Conservation (phyloP, 2,888 invertebrate genomes). For the Cancer borealis region DNA sequence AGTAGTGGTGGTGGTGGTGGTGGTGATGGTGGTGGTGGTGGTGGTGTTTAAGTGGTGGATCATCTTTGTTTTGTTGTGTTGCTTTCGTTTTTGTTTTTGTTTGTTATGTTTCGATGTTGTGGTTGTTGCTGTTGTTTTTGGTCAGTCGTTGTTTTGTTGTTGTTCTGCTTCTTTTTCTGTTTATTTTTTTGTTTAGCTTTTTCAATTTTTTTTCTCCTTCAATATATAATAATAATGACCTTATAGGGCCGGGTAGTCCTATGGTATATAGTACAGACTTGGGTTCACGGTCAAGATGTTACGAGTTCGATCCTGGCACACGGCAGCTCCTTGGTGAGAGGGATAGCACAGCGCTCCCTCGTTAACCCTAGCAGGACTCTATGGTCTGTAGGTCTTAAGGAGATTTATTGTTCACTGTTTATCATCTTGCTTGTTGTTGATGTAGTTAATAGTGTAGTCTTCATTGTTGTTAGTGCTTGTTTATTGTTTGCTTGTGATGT, state of each 20-base stretch:
- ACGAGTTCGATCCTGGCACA: too few relatives aligned
- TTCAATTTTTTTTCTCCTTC: not conserved
- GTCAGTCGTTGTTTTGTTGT: not conserved
- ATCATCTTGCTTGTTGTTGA: not conserved
- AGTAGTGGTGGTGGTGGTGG: not conserved
- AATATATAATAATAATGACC: not conserved
- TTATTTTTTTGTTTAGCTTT: not conserved
- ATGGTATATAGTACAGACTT: too few relatives aligned
- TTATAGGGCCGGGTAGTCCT: too few relatives aligned
- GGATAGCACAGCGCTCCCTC: too few relatives aligned
- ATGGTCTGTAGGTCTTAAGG: too few relatives aligned
- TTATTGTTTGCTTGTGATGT: not conserved
- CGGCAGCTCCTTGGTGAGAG: too few relatives aligned
- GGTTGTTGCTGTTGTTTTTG: not conserved
- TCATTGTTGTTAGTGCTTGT: not conserved
- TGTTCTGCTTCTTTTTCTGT: not conserved
- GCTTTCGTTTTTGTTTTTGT: not conserved
- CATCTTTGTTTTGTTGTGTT: slow-evolving; percentile 9
- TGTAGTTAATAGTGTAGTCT: not conserved
- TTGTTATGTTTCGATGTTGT: too few relatives aligned
- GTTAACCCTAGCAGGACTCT: too few relatives aligned
- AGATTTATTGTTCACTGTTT: not conserved
- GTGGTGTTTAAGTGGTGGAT: slow-evolving; percentile 1
- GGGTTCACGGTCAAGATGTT: too few relatives aligned
- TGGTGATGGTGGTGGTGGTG: too few relatives aligned